Base-by-base conservation (phyloP, 2,797 vertebrate genomes). In the Chrysocyon brachyurus region DNA sequence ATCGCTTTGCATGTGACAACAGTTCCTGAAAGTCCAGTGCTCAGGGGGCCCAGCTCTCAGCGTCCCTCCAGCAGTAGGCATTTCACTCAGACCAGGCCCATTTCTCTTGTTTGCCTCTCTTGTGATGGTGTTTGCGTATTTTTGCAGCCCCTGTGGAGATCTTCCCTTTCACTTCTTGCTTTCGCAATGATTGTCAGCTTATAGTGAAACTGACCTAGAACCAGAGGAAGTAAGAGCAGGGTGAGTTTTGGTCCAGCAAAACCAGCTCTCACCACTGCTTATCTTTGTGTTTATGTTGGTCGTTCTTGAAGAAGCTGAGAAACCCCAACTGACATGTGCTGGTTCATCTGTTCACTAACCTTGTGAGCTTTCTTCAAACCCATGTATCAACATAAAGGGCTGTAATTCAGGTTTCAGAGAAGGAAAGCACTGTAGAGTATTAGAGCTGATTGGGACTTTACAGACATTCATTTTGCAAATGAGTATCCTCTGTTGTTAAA, bases 151-250 rank as follows among this genome's bases (percentile, higher is more conserved):
- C 66, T 68, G 40, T 90, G 84, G 84, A 72, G 92, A 96, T 77
- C 90, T 86, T 97, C 78, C 95, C 89, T 99, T 98, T 98, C 92
- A 97, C 98, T 98, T 98, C 98, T 98, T 98, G 54, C 92, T 99
- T 98, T 98, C 98, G 86, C 52, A 91, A 97, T 97, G 97, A 96
- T 98, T 92, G 56, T 97, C 82, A 56, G 5, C 36, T 91, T 96
- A 91, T 73, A 95, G 70, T 86, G 90, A 97, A 97, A 96, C 96
- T 33, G 52, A 70, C 78, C 77, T 93, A 85, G 94, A 88, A 83
- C 57, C 81, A 97, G 97, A 97, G 96, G 96, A 97, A 97, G 92
- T 97, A 95, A 95, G 90, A 64, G 26, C 31, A 87, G 83, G 16
- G 63, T 91, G 40, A 92, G 72, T 93, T 85, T 92, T 66, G 96